Percentiles rank a stretch among this genome's conserved stretches.
Conservation (phyloP, 2,113 vertebrate genomes). For the Empidonax traillii region DNA sequence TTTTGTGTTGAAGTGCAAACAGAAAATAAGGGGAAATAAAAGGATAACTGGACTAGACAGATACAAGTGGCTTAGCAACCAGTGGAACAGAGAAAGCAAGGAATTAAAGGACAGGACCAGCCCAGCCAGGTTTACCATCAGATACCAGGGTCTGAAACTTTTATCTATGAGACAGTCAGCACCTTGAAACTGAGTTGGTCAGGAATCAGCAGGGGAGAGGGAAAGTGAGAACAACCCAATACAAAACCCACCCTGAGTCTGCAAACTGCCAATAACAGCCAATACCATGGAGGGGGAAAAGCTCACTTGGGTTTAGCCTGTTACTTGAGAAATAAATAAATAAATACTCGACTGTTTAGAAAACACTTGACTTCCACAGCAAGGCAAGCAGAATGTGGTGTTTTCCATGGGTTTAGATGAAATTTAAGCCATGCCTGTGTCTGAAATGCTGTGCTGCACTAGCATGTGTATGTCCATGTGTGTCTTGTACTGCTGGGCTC, state of each 20-base stretch:
- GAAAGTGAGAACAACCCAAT: neutral
- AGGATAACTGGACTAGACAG: neutral
- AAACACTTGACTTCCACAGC: neutral
- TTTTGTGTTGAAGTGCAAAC: neutral
- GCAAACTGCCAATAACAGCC: neutral
- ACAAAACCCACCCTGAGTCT: neutral
- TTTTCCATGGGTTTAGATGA: neutral
- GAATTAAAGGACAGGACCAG: neutral
- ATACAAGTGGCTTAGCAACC: neutral
- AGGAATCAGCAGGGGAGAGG: neutral
- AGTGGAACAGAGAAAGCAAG: neutral
- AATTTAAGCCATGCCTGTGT: neutral
- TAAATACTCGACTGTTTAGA: neutral
- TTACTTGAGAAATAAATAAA: neutral
- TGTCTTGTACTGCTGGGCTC: neutral
- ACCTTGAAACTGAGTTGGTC: neutral
- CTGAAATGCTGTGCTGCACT: neutral
- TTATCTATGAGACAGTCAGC: neutral
- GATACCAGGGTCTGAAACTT: neutral
- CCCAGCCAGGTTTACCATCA: neutral
- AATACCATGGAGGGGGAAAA: accelerated
- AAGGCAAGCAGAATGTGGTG: neutral
- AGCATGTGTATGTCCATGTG: neutral
- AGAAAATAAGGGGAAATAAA: conserved; percentile 1
- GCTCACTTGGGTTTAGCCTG: neutral